A percentile compares a stretch with the other conserved stretches of the same genome.
Evolutionary conservation across 1,140 invertebrate genomes (phyloP).

Genomic region (Araneus ventricosus): DNA sequence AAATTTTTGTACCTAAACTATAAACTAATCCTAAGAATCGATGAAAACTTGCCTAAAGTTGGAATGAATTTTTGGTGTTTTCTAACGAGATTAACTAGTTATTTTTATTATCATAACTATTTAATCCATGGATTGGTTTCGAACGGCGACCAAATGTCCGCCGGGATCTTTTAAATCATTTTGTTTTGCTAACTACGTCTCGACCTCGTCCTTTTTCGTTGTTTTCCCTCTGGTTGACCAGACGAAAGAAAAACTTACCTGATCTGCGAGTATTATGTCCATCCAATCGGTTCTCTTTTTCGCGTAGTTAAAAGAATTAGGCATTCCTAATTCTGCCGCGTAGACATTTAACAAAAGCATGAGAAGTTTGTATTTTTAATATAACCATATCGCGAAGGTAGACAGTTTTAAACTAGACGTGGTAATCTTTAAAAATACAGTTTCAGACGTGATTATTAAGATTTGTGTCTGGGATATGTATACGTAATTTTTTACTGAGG

Average conservation of each 20-base stretch:
- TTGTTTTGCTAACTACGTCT: background rate
- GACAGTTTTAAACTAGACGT: background rate
- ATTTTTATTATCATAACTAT: background rate
- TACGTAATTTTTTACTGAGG: too few relatives aligned
- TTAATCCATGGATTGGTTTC: background rate
- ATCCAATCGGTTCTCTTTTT: background rate
- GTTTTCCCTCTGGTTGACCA: background rate
- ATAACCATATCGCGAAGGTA: slow-evolving; percentile 4
- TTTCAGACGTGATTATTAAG: slow-evolving; percentile 66
- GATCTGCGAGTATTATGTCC: background rate
- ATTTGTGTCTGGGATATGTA: slow-evolving; percentile 36
- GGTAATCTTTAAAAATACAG: slow-evolving; percentile 55
- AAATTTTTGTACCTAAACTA: too few relatives aligned
- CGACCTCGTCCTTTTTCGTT: background rate
- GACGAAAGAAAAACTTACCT: background rate
- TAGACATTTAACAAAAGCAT: slow-evolving; percentile 14
- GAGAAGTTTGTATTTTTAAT: slow-evolving; percentile 2
- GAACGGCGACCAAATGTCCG: background rate
- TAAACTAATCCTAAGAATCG: too few relatives aligned
- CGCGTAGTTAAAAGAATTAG: background rate
- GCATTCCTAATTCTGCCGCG: background rate
- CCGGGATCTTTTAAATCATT: background rate
- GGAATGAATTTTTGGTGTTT: too few relatives aligned
- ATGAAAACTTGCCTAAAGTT: too few relatives aligned
- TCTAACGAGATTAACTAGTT: too few relatives aligned